Base-by-base conservation (phyloP, 2,113 vertebrate genomes). In the Syngnathus floridae region DNA sequence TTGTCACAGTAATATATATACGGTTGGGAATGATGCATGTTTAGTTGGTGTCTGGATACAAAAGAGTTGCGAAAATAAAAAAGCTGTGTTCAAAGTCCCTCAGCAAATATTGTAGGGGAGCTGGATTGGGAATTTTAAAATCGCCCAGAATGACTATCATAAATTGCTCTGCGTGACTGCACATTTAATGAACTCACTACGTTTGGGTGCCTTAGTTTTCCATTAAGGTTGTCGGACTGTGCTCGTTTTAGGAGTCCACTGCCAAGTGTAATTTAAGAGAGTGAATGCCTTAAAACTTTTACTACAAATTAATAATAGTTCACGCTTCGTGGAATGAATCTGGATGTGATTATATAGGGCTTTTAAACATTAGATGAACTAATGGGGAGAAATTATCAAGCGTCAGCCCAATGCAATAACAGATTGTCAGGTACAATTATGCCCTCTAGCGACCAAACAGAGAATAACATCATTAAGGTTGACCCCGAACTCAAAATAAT, bases 1-100 rank as follows among this genome's bases (percentile, higher is more conserved):
- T 82, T 75, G 77, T 82, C 69, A 77, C 74, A 70, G 67, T 80
- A 79, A 86, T 84, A 81, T 61, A 60, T 57, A 35, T 82, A 41
- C 63, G 69, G 61, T 75, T 67, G 58, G 74, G 68, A 75, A 73
- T 81, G 54, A 67, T 54, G 58, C 81, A 58, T 77, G 67, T 71
- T 67, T 52, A 68, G 69, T 63, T 67, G 64, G 67, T 82, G 71
- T 79, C 59, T 43, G 37, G 76, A 80, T 65, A 51, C 65, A 70
- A 77, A 70, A 68, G 12, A 22, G 36, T 57, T 70, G 36, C 64
- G 19, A 69, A 60, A 41, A 60, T 31, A 61, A 14, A 41, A 61
- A 61, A 19, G 9, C 12, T 21, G 37, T 7, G 35, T 41, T 58
- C 26, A 31, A 31, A 31, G 26, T 31, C 26, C 26, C 26, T 31